phyloP scores from a whole-genome alignment of 2,797 vertebrate species.

The Toxotes lorentzi region DNA sequence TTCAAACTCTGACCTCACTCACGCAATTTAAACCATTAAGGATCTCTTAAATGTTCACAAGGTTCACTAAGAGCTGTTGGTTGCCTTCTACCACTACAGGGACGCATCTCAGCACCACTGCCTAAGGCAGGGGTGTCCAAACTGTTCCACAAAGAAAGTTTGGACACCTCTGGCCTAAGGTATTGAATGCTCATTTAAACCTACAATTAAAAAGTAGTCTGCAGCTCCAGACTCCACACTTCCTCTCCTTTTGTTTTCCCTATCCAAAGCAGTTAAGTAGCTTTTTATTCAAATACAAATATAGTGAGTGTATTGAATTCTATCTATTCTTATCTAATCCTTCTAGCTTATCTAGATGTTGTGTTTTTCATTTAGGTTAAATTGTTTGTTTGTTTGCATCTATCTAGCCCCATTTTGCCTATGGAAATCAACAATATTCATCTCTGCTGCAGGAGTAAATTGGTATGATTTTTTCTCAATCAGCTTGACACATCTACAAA shows the following conservation, averaged over 20 bases:
- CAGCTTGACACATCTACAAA: not conserved
- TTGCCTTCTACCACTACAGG: conserved; percentile 12
- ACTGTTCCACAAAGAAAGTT: no score
- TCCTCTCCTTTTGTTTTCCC: not conserved
- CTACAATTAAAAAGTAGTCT: not conserved
- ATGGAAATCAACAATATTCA: not conserved
- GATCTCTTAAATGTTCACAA: not conserved
- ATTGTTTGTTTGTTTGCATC: not conserved
- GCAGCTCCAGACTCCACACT: not conserved
- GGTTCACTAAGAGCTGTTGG: not conserved
- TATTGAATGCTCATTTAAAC: not conserved
- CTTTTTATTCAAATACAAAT: not conserved
- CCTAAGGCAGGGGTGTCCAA: no score
- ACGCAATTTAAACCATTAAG: not conserved
- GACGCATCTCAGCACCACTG: not conserved
- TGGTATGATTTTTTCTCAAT: not conserved
- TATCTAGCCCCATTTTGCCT: not conserved
- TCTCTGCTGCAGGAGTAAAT: not conserved
- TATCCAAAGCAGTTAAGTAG: not conserved
- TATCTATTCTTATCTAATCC: no score
- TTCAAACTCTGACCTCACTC: not conserved
- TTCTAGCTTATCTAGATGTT: conserved; percentile 5
- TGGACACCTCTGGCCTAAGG: no score
- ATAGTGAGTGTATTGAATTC: not conserved
- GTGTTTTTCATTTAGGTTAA: conserved; percentile 3